These are phyloP conservation scores for Parasteatoda tepidariorum DNA, from an alignment of 1,140 invertebrate species.

Conservation along the genomic window DNA sequence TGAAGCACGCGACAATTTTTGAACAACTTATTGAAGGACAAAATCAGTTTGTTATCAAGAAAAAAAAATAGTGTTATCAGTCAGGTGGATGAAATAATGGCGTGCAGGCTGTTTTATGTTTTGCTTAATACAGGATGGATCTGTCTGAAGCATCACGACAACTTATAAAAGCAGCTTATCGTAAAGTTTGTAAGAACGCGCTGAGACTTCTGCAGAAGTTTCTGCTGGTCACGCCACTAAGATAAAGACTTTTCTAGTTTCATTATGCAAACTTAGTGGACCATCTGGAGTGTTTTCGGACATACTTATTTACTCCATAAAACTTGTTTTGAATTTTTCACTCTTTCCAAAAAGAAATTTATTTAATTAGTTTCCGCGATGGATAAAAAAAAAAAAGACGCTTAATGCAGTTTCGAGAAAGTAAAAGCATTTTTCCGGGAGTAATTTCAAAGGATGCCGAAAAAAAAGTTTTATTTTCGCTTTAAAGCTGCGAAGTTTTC, in stretches of 20 bases:
- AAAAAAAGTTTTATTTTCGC: background rate
- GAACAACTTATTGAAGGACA: no score
- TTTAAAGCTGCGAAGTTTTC: background rate
- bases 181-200: slow-evolving; percentile 36
- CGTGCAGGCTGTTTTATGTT: slow-evolving; percentile 40
- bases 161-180: slow-evolving; percentile 16
- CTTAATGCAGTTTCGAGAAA: background rate
- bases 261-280: slow-evolving; percentile 52
- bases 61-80: no score
- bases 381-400: background rate
- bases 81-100: background rate
- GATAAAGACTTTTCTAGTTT: slow-evolving; percentile 24
- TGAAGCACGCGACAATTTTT: no score
- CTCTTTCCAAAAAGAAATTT: slow-evolving; percentile 22
- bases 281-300: slow-evolving; percentile 43
- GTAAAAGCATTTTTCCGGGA: background rate
- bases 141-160: slow-evolving; percentile 7
- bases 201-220: slow-evolving; percentile 8
- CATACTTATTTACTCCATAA: slow-evolving; percentile 7
- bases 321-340: slow-evolving; percentile 30
- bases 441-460: background rate
- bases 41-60: no score
- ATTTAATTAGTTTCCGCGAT: slow-evolving; percentile 24
- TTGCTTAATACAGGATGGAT: slow-evolving; percentile 3
- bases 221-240: slow-evolving; percentile 33